Percentiles rank a stretch among this genome's conserved stretches.
phyloP scores from a whole-genome alignment of 2,113 vertebrate genomes.

The Alexandromys fortis region DNA sequence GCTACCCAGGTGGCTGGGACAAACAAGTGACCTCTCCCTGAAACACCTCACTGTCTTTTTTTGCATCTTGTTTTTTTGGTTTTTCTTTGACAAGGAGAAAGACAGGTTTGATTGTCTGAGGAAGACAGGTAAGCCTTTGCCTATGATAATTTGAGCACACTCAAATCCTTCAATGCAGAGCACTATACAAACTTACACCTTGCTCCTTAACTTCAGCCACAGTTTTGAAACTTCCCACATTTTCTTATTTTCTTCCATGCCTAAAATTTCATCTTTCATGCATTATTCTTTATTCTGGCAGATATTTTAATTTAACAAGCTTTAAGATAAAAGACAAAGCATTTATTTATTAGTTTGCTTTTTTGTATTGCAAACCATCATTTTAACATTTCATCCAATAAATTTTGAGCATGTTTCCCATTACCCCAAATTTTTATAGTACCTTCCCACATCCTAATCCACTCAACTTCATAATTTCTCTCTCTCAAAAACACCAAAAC shows the following conservation, averaged over 20 bases:
- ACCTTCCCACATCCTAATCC: neutral
- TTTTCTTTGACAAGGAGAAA: neutral
- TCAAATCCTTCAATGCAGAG: neutral
- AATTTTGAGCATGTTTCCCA: neutral
- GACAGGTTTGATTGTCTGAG: neutral
- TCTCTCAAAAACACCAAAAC: neutral
- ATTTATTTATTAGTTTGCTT: neutral
- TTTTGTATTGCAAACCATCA: neutral
- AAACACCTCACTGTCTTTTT: neutral
- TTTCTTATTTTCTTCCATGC: neutral
- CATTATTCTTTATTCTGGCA: neutral
- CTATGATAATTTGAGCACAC: neutral
- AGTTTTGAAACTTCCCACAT: neutral
- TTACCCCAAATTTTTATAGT: neutral
- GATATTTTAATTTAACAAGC: neutral
- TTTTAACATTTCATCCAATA: neutral
- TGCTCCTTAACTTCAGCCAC: neutral
- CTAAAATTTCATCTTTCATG: neutral
- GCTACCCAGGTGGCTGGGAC: too few relatives aligned
- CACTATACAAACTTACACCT: neutral
- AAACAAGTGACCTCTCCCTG: too few relatives aligned
- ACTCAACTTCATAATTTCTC: neutral
- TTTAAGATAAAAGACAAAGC: neutral
- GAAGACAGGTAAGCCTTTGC: neutral
- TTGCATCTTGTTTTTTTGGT: neutral